Evolutionary conservation across 2,888 invertebrate species (phyloP).

Genomic region (Drosophila hamatofila): DNA sequence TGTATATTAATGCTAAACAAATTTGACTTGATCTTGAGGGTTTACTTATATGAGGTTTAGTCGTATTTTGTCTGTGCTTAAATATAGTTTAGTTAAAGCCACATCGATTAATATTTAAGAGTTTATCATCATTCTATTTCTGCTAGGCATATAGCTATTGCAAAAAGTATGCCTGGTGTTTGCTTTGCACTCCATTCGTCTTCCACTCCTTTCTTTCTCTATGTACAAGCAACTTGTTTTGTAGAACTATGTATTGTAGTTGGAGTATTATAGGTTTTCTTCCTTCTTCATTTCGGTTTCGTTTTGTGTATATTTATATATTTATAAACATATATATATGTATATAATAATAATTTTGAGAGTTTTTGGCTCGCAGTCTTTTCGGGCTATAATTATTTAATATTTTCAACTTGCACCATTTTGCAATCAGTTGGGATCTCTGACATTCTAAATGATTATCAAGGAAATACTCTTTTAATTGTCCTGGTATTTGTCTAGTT

Average conservation of each 20-base stretch:
- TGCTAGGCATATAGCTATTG: conserved; percentile 51
- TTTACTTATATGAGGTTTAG: conserved; percentile 53
- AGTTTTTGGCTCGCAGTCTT: conserved; percentile 82
- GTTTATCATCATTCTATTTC: conserved; percentile 36
- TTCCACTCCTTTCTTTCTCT: conserved; percentile 19
- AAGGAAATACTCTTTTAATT: conserved; percentile 65
- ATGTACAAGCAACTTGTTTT: conserved; percentile 27
- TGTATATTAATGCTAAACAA: conserved; percentile 64
- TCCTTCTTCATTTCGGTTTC: conserved; percentile 21
- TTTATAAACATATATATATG: conserved; percentile 10
- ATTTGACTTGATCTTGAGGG: conserved; percentile 65
- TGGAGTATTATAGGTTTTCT: conserved; percentile 29
- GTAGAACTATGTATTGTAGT: conserved; percentile 30
- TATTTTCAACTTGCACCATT: conserved; percentile 47
- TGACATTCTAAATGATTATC: conserved; percentile 74
- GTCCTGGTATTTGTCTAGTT: conserved; percentile 66
- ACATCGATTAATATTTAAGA: conserved; percentile 72
- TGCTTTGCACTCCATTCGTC: conserved; percentile 28
- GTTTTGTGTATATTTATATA: conserved; percentile 29
- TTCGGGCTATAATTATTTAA: conserved; percentile 73
- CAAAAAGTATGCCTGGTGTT: conserved; percentile 64
- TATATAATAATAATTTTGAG: conserved; percentile 71
- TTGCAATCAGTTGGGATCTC: conserved; percentile 46
- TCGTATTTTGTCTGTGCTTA: conserved; percentile 25
- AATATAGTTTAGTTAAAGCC: conserved; percentile 72